Conservation (phyloP, 2,113 vertebrate genomes). For the Piprites chloris region DNA sequence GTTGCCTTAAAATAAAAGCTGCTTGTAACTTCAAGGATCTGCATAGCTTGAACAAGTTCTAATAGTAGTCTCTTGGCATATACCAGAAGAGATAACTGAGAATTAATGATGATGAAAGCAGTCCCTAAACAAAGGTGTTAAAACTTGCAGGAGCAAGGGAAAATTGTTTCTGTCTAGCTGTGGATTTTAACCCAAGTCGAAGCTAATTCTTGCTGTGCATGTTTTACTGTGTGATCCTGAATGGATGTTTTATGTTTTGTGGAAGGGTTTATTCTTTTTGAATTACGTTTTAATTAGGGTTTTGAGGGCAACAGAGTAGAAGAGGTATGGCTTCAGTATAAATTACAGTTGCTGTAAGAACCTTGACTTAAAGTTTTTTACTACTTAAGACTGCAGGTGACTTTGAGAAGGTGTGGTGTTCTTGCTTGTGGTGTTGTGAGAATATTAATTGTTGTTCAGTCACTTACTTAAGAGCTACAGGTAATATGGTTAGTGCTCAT, state of each 20-base stretch:
- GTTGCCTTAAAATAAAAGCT: background rate
- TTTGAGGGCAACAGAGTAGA: background rate
- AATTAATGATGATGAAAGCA: background rate
- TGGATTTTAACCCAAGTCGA: background rate
- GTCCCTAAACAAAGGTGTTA: background rate
- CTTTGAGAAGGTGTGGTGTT: background rate
- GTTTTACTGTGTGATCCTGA: background rate
- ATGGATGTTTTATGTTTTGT: background rate
- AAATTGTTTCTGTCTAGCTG: background rate
- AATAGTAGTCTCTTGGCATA: background rate
- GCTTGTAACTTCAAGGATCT: background rate
- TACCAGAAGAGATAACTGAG: background rate
- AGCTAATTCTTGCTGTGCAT: background rate
- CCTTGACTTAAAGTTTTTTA: background rate
- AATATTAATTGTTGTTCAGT: background rate
- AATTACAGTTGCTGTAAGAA: background rate
- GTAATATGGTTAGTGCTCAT: background rate
- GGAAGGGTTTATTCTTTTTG: background rate
- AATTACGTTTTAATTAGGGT: background rate
- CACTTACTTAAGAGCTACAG: background rate
- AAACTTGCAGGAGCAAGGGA: background rate
- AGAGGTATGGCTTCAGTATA: background rate
- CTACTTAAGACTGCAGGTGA: background rate
- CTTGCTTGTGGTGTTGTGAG: background rate
- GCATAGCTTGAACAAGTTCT: background rate